Conservation (phyloP, 1,140 invertebrate genomes). For the Leptopilina clavipes region DNA sequence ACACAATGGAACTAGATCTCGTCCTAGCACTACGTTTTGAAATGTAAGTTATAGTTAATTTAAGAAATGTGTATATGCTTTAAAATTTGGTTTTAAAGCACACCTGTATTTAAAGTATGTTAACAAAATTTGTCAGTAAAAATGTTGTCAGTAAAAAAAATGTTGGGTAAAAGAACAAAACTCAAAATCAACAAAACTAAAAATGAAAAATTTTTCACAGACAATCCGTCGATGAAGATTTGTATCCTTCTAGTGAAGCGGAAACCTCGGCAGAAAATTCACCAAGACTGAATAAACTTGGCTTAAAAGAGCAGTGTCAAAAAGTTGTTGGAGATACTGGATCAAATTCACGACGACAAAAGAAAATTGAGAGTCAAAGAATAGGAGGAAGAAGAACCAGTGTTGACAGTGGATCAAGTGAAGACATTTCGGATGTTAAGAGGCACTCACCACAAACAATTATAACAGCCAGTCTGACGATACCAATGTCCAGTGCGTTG, state of each 20-base stretch:
- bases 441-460: constrained; percentile 77
- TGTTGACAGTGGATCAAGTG: constrained; percentile 73
- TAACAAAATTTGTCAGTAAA: no score
- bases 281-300: constrained; percentile 69
- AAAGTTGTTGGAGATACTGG: constrained; percentile 77
- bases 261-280: constrained; percentile 68
- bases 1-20: constrained; percentile 85
- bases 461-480: constrained; percentile 87
- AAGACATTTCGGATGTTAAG: constrained; percentile 67
- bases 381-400: constrained; percentile 76
- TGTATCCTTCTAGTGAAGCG: constrained; percentile 67
- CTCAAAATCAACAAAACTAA: neutral
- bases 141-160: no score
- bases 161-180: no score
- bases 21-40: constrained; percentile 76
- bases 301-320: constrained; percentile 82
- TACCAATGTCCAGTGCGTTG: constrained; percentile 78
- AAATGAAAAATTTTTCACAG: constrained; percentile 45
- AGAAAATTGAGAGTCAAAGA: constrained; percentile 68
- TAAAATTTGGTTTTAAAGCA: no score
- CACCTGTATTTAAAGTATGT: no score
- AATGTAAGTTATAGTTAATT: constrained; percentile 71
- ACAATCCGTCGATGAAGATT: constrained; percentile 68
- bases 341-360: constrained; percentile 65
- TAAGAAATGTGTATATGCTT: no score